A percentile compares a stretch with the other conserved stretches of the same genome.
These are phyloP conservation scores for Limenitis camilla DNA, from an alignment of 2,888 invertebrate genomes.

Conservation along the genomic window DNA sequence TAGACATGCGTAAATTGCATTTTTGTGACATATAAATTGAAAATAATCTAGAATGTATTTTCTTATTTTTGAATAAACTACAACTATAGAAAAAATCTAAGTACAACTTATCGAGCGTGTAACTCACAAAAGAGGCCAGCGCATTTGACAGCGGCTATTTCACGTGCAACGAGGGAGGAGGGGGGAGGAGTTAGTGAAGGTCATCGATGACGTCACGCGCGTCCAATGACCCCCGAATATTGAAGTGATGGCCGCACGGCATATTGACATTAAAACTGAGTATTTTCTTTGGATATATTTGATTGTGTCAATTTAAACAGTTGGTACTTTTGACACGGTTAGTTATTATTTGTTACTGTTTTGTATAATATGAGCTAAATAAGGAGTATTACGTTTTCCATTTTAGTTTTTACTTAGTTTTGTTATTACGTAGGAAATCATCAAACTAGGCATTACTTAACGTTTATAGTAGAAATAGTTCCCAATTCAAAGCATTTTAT, in stretches of 20 bases:
- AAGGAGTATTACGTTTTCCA: too few species aligned
- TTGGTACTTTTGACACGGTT: background rate
- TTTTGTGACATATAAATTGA: too few species aligned
- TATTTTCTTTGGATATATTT: conserved; percentile 9
- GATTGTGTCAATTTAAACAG: conserved; percentile 7
- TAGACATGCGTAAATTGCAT: too few species aligned
- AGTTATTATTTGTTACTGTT: background rate
- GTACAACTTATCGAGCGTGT: background rate
- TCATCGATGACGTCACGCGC: conserved; percentile 66
- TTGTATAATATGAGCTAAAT: too few species aligned
- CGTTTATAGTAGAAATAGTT: too few species aligned
- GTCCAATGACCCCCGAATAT: conserved; percentile 58
- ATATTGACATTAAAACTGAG: conserved; percentile 18
- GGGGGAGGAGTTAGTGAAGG: conserved; percentile 57
- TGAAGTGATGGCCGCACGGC: conserved; percentile 38
- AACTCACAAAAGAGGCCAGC: conserved; percentile 20
- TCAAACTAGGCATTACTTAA: too few species aligned
- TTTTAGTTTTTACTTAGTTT: too few species aligned
- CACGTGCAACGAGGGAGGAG: conserved; percentile 10
- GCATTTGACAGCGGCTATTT: conserved; percentile 33
- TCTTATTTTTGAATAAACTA: too few species aligned
- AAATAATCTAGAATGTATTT: too few species aligned
- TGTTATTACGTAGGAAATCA: too few species aligned
- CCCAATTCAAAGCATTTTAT: too few species aligned
- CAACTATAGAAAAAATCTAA: too few species aligned